Evolutionary conservation across 1,140 invertebrate genomes (phyloP).

Genomic region (Drosophila nigrodunni): DNA sequence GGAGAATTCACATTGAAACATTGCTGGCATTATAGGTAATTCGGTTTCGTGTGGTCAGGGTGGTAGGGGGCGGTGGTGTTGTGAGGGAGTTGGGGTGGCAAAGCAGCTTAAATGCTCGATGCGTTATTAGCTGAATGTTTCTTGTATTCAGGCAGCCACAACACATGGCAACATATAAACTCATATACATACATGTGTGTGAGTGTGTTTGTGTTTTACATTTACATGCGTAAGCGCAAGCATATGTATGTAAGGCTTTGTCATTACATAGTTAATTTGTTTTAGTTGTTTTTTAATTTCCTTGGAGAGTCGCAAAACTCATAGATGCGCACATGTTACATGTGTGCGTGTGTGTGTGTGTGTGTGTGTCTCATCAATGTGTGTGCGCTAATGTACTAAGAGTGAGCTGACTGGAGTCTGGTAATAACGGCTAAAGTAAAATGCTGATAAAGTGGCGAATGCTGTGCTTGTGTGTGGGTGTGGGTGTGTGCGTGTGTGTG

Average conservation of each 20-base stretch:
- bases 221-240: background rate
- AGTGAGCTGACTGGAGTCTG: conserved; percentile 45
- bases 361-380: background rate
- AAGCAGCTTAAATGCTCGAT: conserved; percentile 58
- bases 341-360: conserved; percentile 2
- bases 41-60: conserved; percentile 53
- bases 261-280: conserved; percentile 83
- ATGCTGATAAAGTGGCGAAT: conserved; percentile 81
- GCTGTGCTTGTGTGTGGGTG: background rate
- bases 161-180: background rate
- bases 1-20: conserved; percentile 8
- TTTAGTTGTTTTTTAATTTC: conserved; percentile 84
- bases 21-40: conserved; percentile 65
- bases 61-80: background rate
- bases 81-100: background rate
- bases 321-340: conserved; percentile 52
- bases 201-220: too few relatives aligned
- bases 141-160: conserved; percentile 10
- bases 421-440: conserved; percentile 80
- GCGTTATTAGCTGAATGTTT: conserved; percentile 55
- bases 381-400: conserved; percentile 66
- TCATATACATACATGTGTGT: background rate
- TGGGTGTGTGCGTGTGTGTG: background rate
- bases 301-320: conserved; percentile 78
- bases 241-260: conserved; percentile 66